Evolutionary conservation across 1,140 invertebrate genomes (phyloP).

Genomic region (Halictus rubicundus): DNA sequence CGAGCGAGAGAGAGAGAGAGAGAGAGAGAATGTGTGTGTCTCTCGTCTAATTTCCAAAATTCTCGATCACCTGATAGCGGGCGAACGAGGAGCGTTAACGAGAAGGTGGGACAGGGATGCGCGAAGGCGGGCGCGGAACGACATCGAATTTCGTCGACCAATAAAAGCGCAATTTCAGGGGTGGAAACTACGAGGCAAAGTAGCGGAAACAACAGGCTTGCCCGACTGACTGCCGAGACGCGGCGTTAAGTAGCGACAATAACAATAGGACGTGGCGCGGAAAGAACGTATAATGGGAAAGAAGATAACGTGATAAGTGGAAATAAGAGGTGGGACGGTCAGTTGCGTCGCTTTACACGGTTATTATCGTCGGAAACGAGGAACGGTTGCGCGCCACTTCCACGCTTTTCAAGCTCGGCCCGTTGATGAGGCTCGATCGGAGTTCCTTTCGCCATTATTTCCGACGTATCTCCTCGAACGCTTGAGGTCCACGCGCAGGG

Average conservation of each 20-base stretch:
- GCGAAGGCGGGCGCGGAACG: constrained; percentile 12
- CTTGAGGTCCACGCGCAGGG: not conserved
- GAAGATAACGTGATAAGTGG: constrained; percentile 50
- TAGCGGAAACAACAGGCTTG: constrained; percentile 18
- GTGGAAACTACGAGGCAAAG: constrained; percentile 28
- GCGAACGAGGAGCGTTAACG: constrained; percentile 8
- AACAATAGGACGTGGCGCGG: constrained; percentile 40
- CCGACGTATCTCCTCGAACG: not conserved
- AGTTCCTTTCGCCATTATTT: not conserved
- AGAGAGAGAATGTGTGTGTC: too few species aligned
- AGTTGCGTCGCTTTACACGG: constrained; percentile 32
- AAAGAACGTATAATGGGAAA: constrained; percentile 49
- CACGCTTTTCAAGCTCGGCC: not conserved
- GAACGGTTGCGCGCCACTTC: not conserved
- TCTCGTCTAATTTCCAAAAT: not conserved
- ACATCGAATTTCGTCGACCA: constrained; percentile 26
- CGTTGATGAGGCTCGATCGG: not conserved
- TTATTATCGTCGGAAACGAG: constrained; percentile 42
- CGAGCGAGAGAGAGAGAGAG: too few species aligned
- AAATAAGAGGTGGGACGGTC: constrained; percentile 36
- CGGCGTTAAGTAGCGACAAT: constrained; percentile 49
- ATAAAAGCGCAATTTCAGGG: constrained; percentile 37
- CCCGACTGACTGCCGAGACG: constrained; percentile 20
- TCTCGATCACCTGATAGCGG: not conserved
- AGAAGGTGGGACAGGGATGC: constrained; percentile 1